Percentiles rank a stretch among this genome's conserved stretches.
These are phyloP conservation scores for Macaca fascicularis DNA, from an alignment of 2,113 vertebrate genomes.

Conservation along the genomic window T2T-MFA8v1.1 NC_088392.1:62792501-62793000, in stretches of 20 bases:
- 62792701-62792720: neutral
- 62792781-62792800: neutral
- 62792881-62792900: slow-evolving; percentile 61
- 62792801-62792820: slow-evolving; percentile 52
- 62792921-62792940: slow-evolving; percentile 64
- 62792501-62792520: neutral
- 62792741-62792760: neutral
- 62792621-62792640: slow-evolving; percentile 46
- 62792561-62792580: neutral
- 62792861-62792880: slow-evolving; percentile 32
- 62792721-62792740: slow-evolving; percentile 52
- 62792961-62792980: slow-evolving; percentile 19
- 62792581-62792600: neutral
- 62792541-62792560: neutral
- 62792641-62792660: slow-evolving; percentile 50
- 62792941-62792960: slow-evolving; percentile 46
- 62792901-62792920: slow-evolving; percentile 59
- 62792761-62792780: slow-evolving; percentile 59
- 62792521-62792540: neutral
- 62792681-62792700: neutral
- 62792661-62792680: slow-evolving; percentile 59
- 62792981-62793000: slow-evolving; percentile 13
- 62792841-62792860: slow-evolving; percentile 42
- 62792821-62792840: slow-evolving; percentile 21
- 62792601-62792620: slow-evolving; percentile 54